A percentile compares a stretch with the other conserved stretches of the same genome.
Conservation (phyloP, 2,797 vertebrate species). For the Gouania willdenowi region DNA sequence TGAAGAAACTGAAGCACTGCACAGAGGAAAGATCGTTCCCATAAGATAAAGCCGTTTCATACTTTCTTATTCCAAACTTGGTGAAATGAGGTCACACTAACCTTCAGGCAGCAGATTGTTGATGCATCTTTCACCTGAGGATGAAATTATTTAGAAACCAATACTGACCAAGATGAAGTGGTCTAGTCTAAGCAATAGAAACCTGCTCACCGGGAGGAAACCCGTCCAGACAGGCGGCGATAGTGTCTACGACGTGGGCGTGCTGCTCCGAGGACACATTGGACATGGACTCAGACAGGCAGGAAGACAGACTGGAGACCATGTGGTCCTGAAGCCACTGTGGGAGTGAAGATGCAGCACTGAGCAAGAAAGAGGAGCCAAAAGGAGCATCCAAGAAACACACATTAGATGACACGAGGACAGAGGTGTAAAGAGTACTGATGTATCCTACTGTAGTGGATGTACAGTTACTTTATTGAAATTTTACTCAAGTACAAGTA, state of each 20-base stretch:
- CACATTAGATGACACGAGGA: neutral
- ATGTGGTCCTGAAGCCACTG: slow-evolving; percentile 61
- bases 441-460: too few species aligned
- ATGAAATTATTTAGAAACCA: neutral
- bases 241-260: slow-evolving; percentile 77
- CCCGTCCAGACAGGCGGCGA: slow-evolving; percentile 84
- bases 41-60: too few species aligned
- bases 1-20: slow-evolving; percentile 86
- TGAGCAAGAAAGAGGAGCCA: slow-evolving; percentile 41
- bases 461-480: too few species aligned
- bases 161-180: neutral
- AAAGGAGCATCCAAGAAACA: neutral
- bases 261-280: slow-evolving; percentile 60
- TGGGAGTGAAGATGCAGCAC: slow-evolving; percentile 80
- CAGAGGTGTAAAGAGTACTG: too few species aligned
- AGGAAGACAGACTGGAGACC: slow-evolving; percentile 68
- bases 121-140: slow-evolving; percentile 82
- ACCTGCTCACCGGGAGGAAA: slow-evolving; percentile 78
- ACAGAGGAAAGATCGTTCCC: slow-evolving; percentile 30
- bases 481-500: too few species aligned
- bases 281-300: slow-evolving; percentile 77
- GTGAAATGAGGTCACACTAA: neutral
- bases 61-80: too few species aligned
- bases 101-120: slow-evolving; percentile 81
- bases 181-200: neutral